Percentiles rank a stretch among this genome's conserved stretches.
Evolutionary conservation across 2,888 invertebrate species (phyloP).

Genomic region (Neria commutata): DNA sequence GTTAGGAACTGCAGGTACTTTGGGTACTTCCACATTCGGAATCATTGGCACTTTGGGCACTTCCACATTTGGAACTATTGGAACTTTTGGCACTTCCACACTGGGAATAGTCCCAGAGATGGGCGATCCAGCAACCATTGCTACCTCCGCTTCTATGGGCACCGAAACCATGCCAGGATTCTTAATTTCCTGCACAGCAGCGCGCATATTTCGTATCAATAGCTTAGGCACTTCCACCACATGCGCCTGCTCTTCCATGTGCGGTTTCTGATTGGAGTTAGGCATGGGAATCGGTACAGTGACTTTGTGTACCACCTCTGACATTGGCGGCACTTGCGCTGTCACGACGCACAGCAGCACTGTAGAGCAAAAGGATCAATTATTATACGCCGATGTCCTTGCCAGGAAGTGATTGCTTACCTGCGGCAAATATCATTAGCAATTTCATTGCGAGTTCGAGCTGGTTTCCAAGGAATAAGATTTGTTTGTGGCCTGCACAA

Average conservation of each 20-base stretch:
- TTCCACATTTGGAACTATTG: not conserved
- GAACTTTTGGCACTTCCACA: not conserved
- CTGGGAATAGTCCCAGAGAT: too few relatives aligned
- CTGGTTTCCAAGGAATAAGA: not conserved
- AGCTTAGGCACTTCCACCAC: not conserved
- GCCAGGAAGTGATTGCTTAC: slow-evolving; percentile 31
- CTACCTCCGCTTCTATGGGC: not conserved
- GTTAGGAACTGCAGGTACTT: not conserved
- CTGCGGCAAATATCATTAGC: slow-evolving; percentile 41
- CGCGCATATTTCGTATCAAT: too few relatives aligned
- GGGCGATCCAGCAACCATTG: not conserved
- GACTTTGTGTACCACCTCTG: slow-evolving; percentile 28
- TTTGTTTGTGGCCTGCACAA: not conserved
- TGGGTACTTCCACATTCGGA: not conserved
- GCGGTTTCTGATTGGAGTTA: too few relatives aligned
- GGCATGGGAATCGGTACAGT: slow-evolving; percentile 40
- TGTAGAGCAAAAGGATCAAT: slow-evolving; percentile 20
- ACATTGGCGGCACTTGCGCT: slow-evolving; percentile 42
- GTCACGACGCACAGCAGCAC: slow-evolving; percentile 43
- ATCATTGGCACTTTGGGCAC: not conserved
- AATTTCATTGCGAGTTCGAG: slow-evolving; percentile 39
- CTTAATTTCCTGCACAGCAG: not conserved
- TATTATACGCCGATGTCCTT: too few relatives aligned
- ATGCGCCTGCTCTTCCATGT: not conserved
- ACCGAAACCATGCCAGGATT: not conserved